Base-by-base conservation (phyloP, 2,888 invertebrate genomes). In the Ormyrus rosae region DNA sequence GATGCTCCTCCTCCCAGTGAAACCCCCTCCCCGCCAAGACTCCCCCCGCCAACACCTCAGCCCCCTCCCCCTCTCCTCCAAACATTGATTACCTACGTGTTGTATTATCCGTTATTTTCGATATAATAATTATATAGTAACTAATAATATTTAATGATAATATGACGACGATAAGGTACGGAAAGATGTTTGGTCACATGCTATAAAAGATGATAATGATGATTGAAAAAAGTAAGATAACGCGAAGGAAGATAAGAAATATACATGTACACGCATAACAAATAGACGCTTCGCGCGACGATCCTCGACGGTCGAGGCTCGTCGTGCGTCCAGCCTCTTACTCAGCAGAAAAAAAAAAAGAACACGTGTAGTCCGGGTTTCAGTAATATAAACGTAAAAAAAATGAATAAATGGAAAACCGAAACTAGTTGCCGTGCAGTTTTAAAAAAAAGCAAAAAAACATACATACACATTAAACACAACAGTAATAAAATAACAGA, bases 81-180 rank as follows among this genome's bases (percentile, higher is more conserved):
- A 87, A 87, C 89, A 78, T 67, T 78, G 34, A 81, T 75, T 73
- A 77, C 90, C 88, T 90, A 90, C 90, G 89, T 90, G 90, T 90
- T 90, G 90, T 90, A 90, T 90, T 90, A 90, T 90, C 89, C 90
- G 90, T 90, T 90, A 90, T 90, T 90, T 90, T 90, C 90, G 90
- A 90, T 90, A 90, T 90, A 90, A 90, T 89, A 90, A 89, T 90
- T 89, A 87, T 83, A 88, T 89, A 90, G 90, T 89, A 87, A 89
- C 87, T 90, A 90, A 89, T 89, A 86, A 90, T 90, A 90, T 87
- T 89, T 90, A 90, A 90, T 90, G 86, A 90, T 90, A 90, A 89
- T 89, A 89, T 88, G 89, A 90, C 88, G 90, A 90, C 86, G 90
- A 90, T 90, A 89, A 90, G 90, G 88, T 89, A 89, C 87, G 89